phyloP scores from a whole-genome alignment of 23 tunicate species.

The Clavelina lepadiformis region DNA sequence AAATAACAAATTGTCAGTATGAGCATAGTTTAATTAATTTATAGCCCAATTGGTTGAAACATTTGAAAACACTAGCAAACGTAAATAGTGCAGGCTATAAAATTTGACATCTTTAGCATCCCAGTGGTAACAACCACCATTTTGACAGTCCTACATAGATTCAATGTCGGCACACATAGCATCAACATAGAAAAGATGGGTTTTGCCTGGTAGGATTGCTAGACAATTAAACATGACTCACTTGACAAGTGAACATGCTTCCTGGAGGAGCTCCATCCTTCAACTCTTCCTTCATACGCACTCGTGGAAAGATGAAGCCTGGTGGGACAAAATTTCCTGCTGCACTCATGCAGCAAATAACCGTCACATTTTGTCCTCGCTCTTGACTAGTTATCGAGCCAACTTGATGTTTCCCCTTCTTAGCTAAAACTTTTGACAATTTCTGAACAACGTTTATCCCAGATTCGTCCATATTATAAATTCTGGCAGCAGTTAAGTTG shows the following conservation, averaged over 20 bases:
- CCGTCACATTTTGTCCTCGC: constrained; percentile 10
- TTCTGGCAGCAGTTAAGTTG: constrained; percentile 3
- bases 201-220: constrained; percentile 3
- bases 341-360: constrained; percentile 12
- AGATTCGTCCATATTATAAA: constrained; percentile 23
- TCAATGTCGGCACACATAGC: constrained; percentile 2
- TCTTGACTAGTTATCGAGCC: constrained; percentile 24
- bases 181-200: constrained; percentile 1
- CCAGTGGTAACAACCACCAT: constrained; percentile 4
- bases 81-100: not conserved
- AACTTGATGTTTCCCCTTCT: constrained; percentile 25
- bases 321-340: constrained; percentile 11
- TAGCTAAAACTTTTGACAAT: constrained; percentile 3
- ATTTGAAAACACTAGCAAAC: constrained; percentile 4
- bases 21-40: constrained; percentile 4
- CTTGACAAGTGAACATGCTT: constrained; percentile 24
- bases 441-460: constrained; percentile 21
- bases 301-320: constrained; percentile 9
- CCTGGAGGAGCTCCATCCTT: constrained; percentile 29
- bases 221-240: not conserved
- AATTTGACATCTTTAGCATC: constrained; percentile 1
- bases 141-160: not conserved
- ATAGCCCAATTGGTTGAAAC: not conserved
- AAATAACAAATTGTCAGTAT: not conserved
- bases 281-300: not conserved